Percentiles rank a stretch among this genome's conserved stretches.
These are phyloP conservation scores for Todus mexicanus DNA, from an alignment of 2,797 vertebrate genomes.

Conservation along the genomic window DNA sequence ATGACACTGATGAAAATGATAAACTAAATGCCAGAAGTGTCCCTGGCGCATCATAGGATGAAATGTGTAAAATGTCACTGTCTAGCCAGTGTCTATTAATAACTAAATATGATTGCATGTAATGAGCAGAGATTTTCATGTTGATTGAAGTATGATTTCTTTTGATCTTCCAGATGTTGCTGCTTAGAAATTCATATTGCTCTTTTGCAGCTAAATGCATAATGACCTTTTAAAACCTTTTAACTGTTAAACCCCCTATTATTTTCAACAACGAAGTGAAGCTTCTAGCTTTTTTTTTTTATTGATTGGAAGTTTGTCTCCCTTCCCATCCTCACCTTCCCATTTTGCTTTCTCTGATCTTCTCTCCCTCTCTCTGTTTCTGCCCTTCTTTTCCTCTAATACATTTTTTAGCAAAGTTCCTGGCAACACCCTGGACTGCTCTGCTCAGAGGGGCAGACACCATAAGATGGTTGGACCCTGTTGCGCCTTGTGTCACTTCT, in stretches of 20 bases:
- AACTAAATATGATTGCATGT: conserved; percentile 79
- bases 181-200: conserved; percentile 76
- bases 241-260: conserved; percentile 53
- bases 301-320: background rate
- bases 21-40: conserved; percentile 86
- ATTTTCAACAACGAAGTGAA: conserved; percentile 21
- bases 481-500: background rate
- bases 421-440: background rate
- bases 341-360: background rate
- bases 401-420: background rate
- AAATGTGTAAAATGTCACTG: conserved; percentile 83
- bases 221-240: conserved; percentile 73
- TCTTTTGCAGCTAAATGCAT: conserved; percentile 69
- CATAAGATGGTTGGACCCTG: background rate
- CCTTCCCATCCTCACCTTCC: background rate
- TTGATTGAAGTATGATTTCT: conserved; percentile 81
- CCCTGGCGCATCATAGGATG: conserved; percentile 82
- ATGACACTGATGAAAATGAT: conserved; percentile 85
- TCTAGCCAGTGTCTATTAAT: conserved; percentile 81
- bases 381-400: background rate
- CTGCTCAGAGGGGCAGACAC: background rate
- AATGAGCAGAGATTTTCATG: conserved; percentile 80
- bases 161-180: conserved; percentile 83
- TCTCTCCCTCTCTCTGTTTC: background rate
- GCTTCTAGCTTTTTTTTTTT: background rate